Percentiles rank a stretch among this genome's conserved stretches.
phyloP scores from a whole-genome alignment of 2,113 vertebrate genomes.

The Tamias sibiricus region DNA sequence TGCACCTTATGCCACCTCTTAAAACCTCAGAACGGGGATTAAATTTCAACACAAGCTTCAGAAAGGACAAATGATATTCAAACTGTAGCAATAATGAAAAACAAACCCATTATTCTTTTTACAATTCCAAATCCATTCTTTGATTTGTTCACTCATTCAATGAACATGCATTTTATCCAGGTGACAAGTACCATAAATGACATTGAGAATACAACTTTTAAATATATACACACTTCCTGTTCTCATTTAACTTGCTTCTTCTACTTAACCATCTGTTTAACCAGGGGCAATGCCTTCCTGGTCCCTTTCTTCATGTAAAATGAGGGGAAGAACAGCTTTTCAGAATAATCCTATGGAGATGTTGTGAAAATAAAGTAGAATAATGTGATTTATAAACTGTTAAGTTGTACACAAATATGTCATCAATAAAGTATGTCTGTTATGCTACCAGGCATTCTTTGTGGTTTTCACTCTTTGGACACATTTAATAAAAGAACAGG shows the following conservation, averaged over 20 bases:
- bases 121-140: not conserved
- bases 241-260: not conserved
- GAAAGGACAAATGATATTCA: not conserved
- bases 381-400: not conserved
- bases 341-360: not conserved
- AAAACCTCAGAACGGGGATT: not conserved
- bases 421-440: not conserved
- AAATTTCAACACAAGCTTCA: not conserved
- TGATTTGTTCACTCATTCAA: not conserved
- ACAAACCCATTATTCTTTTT: not conserved
- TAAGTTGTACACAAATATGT: not conserved
- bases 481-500: not conserved
- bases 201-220: not conserved
- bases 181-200: not conserved
- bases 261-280: not conserved
- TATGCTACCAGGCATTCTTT: not conserved
- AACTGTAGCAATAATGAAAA: not conserved
- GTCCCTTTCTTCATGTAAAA: not conserved
- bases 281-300: not conserved
- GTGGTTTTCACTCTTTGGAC: not conserved
- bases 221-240: not conserved
- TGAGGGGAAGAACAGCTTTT: not conserved
- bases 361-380: conserved; percentile 16
- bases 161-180: not conserved
- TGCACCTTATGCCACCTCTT: not conserved